Evolutionary conservation across 2,797 vertebrate species (phyloP).

Genomic region (Pempheris klunzingeri): DNA sequence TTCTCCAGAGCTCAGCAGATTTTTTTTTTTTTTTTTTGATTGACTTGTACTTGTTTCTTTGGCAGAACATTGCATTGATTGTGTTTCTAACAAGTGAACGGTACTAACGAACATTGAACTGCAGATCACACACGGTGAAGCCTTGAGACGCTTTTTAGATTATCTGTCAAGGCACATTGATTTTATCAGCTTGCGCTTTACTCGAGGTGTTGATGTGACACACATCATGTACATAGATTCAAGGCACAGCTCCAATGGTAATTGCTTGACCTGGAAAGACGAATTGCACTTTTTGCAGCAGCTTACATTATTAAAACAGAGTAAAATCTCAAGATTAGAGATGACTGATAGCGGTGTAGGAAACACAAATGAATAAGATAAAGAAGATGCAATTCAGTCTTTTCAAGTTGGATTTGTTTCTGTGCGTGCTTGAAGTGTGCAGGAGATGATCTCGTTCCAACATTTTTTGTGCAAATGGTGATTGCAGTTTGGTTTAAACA

Average conservation of each 20-base stretch:
- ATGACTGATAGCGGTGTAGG: background rate
- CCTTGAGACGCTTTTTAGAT: background rate
- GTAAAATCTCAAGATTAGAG: background rate
- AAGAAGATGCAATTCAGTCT: background rate
- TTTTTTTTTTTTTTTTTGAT: slow-evolving; percentile 2
- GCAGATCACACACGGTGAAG: background rate
- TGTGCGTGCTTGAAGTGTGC: background rate
- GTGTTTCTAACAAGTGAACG: slow-evolving; percentile 26
- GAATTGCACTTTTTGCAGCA: background rate
- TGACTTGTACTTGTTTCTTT: slow-evolving; percentile 7
- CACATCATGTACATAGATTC: background rate
- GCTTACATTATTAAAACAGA: background rate
- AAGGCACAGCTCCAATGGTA: background rate
- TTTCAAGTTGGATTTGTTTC: background rate
- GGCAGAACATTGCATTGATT: slow-evolving; percentile 21
- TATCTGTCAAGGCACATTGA: background rate
- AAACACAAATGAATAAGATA: background rate
- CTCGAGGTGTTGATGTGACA: background rate
- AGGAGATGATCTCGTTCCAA: background rate
- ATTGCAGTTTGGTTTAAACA: background rate
- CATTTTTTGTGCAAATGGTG: slow-evolving; percentile 2
- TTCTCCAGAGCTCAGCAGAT: slow-evolving; percentile 42
- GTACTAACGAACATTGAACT: slow-evolving; percentile 1
- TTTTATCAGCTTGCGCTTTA: background rate
- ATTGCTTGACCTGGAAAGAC: background rate